A percentile compares a stretch with the other conserved stretches of the same genome.
Evolutionary conservation across 1,140 invertebrate species (phyloP).

Genomic region (Macrobrachium rosenbergii): DNA sequence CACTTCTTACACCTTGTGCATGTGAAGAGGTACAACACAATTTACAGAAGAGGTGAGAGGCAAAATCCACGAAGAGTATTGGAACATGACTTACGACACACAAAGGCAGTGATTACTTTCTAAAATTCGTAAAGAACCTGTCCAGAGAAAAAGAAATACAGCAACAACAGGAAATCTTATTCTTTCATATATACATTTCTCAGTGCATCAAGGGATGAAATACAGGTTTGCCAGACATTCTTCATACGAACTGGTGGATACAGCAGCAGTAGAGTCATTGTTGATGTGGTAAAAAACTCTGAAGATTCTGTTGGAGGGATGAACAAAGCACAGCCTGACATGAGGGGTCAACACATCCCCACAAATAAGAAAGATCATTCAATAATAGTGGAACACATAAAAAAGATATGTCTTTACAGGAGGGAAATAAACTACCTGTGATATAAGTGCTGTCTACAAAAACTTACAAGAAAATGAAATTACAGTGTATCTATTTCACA

Average conservation of each 20-base stretch:
- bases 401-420: too few species aligned
- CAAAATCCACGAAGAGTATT: conserved; percentile 27
- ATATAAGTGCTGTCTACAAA: too few species aligned
- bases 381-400: too few species aligned
- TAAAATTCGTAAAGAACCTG: conserved; percentile 9
- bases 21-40: conserved; percentile 21
- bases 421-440: too few species aligned
- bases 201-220: conserved; percentile 26
- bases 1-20: conserved; percentile 25
- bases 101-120: conserved; percentile 7
- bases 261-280: conserved; percentile 35
- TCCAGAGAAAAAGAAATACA: conserved; percentile 18
- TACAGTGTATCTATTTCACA: too few species aligned
- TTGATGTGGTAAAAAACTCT: too few species aligned
- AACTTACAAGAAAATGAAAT: too few species aligned
- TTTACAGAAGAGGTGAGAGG: conserved; percentile 38
- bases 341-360: too few species aligned
- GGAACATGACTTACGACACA: conserved; percentile 6
- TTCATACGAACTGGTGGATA: conserved; percentile 33
- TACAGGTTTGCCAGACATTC: conserved; percentile 47
- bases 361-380: too few species aligned
- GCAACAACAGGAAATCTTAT: conserved; percentile 34
- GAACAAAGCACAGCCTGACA: too few species aligned
- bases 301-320: too few species aligned
- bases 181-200: conserved; percentile 35